A percentile compares a stretch with the other conserved stretches of the same genome.
phyloP scores from a whole-genome alignment of 1,140 invertebrate genomes.

The Diuraphis noxia region DNA sequence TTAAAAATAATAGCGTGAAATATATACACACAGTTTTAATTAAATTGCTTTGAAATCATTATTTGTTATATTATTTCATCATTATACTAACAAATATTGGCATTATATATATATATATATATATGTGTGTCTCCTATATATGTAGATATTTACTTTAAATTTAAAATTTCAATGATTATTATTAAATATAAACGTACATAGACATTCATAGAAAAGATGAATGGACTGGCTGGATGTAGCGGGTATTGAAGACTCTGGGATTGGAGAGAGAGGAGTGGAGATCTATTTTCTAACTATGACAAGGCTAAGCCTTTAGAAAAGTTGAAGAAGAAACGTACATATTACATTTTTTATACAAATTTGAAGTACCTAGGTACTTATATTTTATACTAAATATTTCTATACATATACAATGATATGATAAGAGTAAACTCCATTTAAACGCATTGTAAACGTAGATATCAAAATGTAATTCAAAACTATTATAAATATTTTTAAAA shows the following conservation, averaged over 20 bases:
- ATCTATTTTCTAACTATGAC: no score
- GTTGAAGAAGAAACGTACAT: no score
- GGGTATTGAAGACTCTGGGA: no score
- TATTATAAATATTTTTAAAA: background rate
- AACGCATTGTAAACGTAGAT: background rate
- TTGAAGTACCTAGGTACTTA: no score
- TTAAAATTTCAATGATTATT: background rate
- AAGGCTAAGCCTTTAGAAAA: no score
- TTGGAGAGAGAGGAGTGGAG: no score
- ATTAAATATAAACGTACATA: background rate
- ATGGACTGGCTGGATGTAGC: no score
- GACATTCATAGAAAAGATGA: no score
- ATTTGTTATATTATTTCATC: background rate
- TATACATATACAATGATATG: background rate
- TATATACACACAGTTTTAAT: background rate
- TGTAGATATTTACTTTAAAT: background rate
- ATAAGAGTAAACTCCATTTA: background rate
- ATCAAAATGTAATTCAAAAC: background rate
- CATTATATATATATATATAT: background rate
- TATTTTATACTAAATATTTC: no score
- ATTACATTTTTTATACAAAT: no score
- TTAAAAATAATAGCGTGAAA: background rate
- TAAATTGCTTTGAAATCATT: background rate
- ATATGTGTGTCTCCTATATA: background rate
- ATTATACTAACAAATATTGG: background rate